Conservation (phyloP, 2,888 invertebrate species). For the Drosophila meridionalis region DNA sequence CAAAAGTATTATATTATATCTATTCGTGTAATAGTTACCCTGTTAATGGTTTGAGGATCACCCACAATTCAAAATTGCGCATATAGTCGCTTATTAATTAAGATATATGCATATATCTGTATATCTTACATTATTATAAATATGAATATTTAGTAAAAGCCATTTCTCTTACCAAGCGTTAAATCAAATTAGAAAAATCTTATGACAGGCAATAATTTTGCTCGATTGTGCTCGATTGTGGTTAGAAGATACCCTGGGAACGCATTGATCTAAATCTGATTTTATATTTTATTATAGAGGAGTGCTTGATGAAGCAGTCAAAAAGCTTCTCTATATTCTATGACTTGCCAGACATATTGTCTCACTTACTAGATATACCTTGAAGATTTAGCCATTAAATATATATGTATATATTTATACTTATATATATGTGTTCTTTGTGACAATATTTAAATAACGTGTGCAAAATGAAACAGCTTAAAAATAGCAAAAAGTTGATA, state of each 20-base stretch:
- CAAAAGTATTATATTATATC: not conserved
- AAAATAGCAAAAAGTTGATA: constrained; percentile 30
- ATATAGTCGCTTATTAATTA: not conserved
- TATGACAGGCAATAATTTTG: not conserved
- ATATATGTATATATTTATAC: not conserved
- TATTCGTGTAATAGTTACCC: not conserved
- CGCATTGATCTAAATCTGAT: not conserved
- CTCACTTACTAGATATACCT: constrained; percentile 2
- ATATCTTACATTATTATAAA: not conserved
- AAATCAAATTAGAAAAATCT: not conserved
- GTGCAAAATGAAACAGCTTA: constrained; percentile 43
- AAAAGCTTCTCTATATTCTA: not conserved
- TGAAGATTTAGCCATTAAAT: not conserved
- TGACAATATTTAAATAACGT: constrained; percentile 23
- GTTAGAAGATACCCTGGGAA: not conserved
- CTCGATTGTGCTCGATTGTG: not conserved
- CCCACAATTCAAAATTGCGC: not conserved
- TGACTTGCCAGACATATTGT: not conserved
- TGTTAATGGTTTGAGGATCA: not conserved
- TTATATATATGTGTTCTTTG: not conserved
- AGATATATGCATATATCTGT: not conserved
- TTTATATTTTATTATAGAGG: not conserved
- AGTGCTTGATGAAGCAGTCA: not conserved
- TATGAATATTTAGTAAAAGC: not conserved
- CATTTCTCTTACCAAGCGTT: not conserved